Evolutionary conservation across 2,113 vertebrate genomes (phyloP), one percentile per base, ranked within the genome.

Genomic region (Chlorodrepanis virens): DNA sequence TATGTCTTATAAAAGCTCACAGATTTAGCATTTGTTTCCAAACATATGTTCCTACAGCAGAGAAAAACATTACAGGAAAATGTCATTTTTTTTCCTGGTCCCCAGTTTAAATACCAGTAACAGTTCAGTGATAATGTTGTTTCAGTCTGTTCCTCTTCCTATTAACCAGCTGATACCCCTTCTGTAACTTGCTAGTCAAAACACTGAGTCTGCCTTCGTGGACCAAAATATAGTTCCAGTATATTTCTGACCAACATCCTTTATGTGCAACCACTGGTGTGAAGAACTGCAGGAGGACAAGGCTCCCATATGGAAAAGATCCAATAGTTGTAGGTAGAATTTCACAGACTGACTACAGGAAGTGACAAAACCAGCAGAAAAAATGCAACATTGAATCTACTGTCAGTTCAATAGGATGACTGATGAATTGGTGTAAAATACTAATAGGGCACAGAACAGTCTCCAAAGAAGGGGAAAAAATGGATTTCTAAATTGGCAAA

Each of bases 1-100:
- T 97, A 95, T 93, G 94, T 96, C 87, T 98, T 98, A 97, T 96
- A 98, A 98, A 98, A 98, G 93, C 94, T 91, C 97, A 97, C 53
- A 13, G 78, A 97, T 96, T 97, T 95, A 97, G 90, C 97, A 97
- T 96, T 97, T 96, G 88, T 96, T 94, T 95, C 93, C 95, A 93
- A 96, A 94, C 81, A 92, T 95, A 93, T 95, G 76, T 93, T 95
- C 90, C 93, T 93, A 93, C 31, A 81, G 80, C 75, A 96, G 72
- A 96, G 88, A 95, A 96, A 87, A 90, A 83, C 54, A 91, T 85
- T 71, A 82, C 76, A 96, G 93, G 86, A 94, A 89, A 91, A 97
- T 10, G 31, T 47, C 11, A 25, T 53, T 94, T 25, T 89, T 89
- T 83, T 81, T 81, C 95, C 96, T 94, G 77, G 80, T 96, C 96